phyloP scores from a whole-genome alignment of 2,888 invertebrate species.

The Eupithecia subumbrata region DNA sequence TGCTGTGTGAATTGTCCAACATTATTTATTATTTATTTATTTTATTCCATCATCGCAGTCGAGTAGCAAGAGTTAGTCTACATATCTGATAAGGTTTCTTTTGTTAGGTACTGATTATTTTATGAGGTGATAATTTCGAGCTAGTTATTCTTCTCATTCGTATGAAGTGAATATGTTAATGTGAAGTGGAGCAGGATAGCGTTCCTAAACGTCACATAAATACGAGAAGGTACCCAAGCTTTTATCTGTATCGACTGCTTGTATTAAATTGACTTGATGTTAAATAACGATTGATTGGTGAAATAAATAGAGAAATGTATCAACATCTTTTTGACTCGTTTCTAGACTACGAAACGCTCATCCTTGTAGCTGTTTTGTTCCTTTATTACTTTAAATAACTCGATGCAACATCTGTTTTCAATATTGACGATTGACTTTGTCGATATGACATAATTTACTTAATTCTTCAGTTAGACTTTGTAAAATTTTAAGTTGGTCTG shows the following conservation, averaged over 20 bases:
- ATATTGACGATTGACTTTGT: neutral
- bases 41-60: neutral
- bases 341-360: neutral
- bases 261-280: neutral
- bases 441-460: neutral
- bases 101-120: neutral
- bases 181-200: neutral
- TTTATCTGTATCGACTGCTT: neutral
- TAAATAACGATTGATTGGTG: neutral
- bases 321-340: neutral
- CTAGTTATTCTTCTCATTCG: no score
- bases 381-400: neutral
- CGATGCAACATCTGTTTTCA: neutral
- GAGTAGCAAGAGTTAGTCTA: neutral
- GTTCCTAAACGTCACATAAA: neutral
- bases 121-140: no score
- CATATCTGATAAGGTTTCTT: neutral
- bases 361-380: neutral
- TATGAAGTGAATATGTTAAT: neutral
- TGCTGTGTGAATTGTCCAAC: no score
- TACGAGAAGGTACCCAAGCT: neutral
- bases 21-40: no score
- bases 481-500: neutral
- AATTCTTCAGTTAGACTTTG: neutral
- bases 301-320: neutral